Base-by-base conservation (phyloP, 2,113 vertebrate genomes). In the Sterna hirundo region DNA sequence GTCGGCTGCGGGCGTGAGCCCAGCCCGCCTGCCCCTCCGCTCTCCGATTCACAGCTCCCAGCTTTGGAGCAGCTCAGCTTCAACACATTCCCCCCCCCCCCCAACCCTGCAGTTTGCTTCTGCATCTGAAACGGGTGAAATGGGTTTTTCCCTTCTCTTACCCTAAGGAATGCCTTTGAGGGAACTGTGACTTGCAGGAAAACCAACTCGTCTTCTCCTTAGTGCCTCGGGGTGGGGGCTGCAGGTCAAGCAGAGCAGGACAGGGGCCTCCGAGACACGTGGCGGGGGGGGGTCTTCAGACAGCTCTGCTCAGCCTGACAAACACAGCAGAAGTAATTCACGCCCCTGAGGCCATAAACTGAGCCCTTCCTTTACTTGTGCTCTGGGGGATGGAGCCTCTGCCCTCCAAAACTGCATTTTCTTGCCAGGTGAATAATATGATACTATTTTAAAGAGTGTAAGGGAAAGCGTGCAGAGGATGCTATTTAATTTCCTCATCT, bases 221-320 rank as follows among this genome's bases (percentile, higher is more conserved):
- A 61, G 30, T 25, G 38, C 1, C 0, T 21, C 76, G 30, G n/a
- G 23, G 27, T 66, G 62, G 74, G 68, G 40, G 68, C 57, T 90
- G 57, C 44, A 55, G 36, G 54, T 38, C 13, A 74, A 54, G 40
- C 42, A 40, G 27, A 78, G 60, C 23, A 47, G 75, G 49, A 26
- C 0, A 2, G 26, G 34, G 34, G 7, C 32, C 47, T 47, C 2
- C 1, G 17, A 61, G 52, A 44, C 5, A 32, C 0, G 4, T 6
- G 13, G 36, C 9, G 34, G 8, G 34, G 11, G 22, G 34, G 13
- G 22, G 19, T 21, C 75, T 60, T 86, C 62, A 40, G 34, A 27
- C 20, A 79, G 10, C 36, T 83, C 47, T 80, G 36, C n/a, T 55
- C n/a, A 27, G 15, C 26, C 49, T 70, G 38, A n/a, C 32, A 80